A percentile compares a stretch with the other conserved stretches of the same genome.
phyloP scores from a whole-genome alignment of 2,797 vertebrate genomes.

The Clarias platycephalus region DNA sequence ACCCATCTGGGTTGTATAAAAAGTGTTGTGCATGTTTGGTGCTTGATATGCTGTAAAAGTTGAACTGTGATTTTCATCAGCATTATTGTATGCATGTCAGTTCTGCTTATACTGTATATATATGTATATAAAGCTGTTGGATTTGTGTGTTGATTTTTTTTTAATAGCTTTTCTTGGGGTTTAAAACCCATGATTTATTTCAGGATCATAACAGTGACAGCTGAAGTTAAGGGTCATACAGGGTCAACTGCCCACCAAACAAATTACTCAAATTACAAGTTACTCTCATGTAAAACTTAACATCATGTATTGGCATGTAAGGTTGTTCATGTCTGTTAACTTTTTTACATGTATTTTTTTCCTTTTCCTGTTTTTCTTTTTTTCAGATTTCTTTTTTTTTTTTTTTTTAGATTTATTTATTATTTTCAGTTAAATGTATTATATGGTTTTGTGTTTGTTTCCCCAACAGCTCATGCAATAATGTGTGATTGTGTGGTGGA shows the following conservation, averaged over 20 bases:
- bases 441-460: conserved; percentile 29
- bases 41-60: conserved; percentile 18
- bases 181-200: neutral
- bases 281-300: neutral
- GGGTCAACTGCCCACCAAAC: conserved; percentile 18
- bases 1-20: conserved; percentile 43
- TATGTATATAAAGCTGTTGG: neutral
- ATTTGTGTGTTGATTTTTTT: neutral
- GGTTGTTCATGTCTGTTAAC: neutral
- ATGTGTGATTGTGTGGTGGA: conserved; percentile 39
- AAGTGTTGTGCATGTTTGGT: conserved; percentile 32
- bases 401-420: neutral
- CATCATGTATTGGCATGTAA: neutral
- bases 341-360: conserved; percentile 1
- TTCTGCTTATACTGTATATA: neutral
- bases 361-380: neutral
- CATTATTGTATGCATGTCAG: conserved; percentile 5
- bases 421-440: neutral
- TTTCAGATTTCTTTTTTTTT: neutral
- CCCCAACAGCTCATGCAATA: conserved; percentile 45
- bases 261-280: neutral
- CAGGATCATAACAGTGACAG: neutral
- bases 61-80: conserved; percentile 6
- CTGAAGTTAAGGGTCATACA: neutral
- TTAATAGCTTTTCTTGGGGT: neutral